Evolutionary conservation across 2,113 vertebrate species (phyloP).

Genomic region (Romanogobio albipinnatus): DNA sequence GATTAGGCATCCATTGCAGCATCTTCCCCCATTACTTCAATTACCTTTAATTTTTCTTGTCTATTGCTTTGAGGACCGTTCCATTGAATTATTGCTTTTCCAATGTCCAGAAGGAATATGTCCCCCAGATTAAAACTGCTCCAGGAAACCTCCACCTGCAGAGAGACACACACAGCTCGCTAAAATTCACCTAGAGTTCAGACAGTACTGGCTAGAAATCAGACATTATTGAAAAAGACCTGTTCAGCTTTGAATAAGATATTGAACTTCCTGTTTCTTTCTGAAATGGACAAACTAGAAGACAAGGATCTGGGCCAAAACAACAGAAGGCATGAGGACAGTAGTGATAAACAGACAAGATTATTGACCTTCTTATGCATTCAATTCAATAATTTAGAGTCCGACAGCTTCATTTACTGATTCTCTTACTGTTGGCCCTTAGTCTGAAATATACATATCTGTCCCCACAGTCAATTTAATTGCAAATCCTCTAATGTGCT

Average conservation of each 20-base stretch:
- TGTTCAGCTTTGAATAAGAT: background rate
- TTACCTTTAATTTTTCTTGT: slow-evolving; percentile 85
- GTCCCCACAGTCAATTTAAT: background rate
- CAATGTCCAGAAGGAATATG: slow-evolving; percentile 87
- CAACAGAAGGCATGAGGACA: background rate
- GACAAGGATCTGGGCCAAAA: background rate
- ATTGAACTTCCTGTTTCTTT: background rate
- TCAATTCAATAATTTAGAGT: background rate
- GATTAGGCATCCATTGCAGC: background rate
- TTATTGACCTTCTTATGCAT: background rate
- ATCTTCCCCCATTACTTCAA: background rate
- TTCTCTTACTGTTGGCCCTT: background rate
- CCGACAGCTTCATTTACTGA: background rate
- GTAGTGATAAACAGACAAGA: background rate
- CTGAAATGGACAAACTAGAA: background rate
- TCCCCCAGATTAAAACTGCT: slow-evolving; percentile 89
- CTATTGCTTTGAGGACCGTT: slow-evolving; percentile 87
- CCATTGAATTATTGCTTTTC: slow-evolving; percentile 90
- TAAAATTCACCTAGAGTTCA: background rate
- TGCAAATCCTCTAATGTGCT: background rate
- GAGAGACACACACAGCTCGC: background rate
- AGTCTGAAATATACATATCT: background rate
- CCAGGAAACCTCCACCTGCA: slow-evolving; percentile 87
- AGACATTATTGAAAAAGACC: background rate
- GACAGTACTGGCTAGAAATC: background rate